Conservation (phyloP, 2,797 vertebrate species). For the Hippoglossus hippoglossus region DNA sequence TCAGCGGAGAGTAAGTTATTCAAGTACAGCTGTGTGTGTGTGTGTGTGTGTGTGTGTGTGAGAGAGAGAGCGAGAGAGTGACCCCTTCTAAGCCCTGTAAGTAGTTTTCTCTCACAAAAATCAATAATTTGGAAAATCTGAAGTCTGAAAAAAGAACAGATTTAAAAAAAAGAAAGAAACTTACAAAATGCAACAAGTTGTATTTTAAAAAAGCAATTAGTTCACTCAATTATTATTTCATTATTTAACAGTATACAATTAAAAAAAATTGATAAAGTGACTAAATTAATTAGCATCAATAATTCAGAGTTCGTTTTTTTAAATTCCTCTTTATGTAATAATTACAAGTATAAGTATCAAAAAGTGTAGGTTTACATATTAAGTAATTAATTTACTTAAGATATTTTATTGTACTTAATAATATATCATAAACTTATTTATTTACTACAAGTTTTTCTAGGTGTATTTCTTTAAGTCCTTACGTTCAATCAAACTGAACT, state of each 20-base stretch:
- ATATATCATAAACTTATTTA: too few species aligned
- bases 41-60: not conserved
- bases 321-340: not conserved
- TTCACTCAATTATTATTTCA: too few species aligned
- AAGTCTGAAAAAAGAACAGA: not conserved
- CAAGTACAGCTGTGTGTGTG: not conserved
- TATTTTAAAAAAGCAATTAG: not conserved
- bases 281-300: not conserved
- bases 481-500: not conserved
- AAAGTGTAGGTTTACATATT: not conserved
- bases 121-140: not conserved
- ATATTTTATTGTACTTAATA: not conserved
- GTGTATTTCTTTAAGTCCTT: not conserved
- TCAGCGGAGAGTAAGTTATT: conserved; percentile 14
- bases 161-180: too few species aligned
- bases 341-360: not conserved
- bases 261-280: not conserved
- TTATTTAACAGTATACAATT: not conserved
- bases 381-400: not conserved
- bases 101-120: not conserved
- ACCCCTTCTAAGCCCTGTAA: not conserved
- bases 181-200: not conserved
- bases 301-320: not conserved
- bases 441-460: not conserved
- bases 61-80: not conserved